Evolutionary conservation across 2,113 vertebrate species (phyloP).

Genomic region (Spea bombifrons): DNA sequence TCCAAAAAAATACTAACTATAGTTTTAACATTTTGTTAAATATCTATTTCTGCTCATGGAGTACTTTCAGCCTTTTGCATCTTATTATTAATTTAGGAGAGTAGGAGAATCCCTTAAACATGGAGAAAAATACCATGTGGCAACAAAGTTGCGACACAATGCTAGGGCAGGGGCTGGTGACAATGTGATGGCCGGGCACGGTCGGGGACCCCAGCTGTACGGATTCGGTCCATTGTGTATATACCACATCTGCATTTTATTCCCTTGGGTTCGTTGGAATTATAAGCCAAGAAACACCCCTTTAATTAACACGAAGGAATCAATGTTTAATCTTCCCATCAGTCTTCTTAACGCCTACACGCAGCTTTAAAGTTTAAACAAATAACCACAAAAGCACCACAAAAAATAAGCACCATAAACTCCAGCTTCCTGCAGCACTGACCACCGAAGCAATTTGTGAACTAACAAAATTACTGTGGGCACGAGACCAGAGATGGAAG

Average conservation of each 20-base stretch:
- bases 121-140: not conserved
- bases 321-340: constrained; percentile 41
- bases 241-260: constrained; percentile 25
- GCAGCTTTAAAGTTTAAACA: not conserved
- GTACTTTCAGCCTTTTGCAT: not conserved
- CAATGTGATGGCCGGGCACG: not conserved
- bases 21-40: not conserved
- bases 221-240: constrained; percentile 25
- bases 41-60: not conserved
- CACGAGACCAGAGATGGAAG: too few relatives aligned
- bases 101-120: not conserved
- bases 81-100: not conserved
- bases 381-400: too few relatives aligned
- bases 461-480: too few relatives aligned
- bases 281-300: constrained; percentile 24
- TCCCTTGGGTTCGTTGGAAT: constrained; percentile 19
- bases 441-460: too few relatives aligned
- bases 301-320: constrained; percentile 38
- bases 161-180: not conserved
- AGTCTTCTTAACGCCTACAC: constrained; percentile 23
- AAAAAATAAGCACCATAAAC: too few relatives aligned
- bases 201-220: constrained; percentile 4
- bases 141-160: not conserved
- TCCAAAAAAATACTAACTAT: too few relatives aligned
- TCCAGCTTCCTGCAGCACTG: too few relatives aligned